phyloP scores from a whole-genome alignment of 2,888 invertebrate genomes.

The Diaphora mendica region DNA sequence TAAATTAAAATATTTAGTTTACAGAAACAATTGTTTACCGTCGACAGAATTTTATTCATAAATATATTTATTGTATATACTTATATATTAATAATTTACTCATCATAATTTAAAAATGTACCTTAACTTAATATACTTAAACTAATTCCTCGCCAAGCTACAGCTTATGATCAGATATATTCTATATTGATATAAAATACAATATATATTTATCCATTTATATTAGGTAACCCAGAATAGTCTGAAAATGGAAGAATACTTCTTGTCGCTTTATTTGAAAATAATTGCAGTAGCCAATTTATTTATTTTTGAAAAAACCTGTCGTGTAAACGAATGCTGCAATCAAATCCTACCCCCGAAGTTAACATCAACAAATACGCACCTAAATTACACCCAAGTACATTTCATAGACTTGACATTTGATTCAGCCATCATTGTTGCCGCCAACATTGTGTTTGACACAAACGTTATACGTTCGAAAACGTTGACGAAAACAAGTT shows the following conservation, averaged over 20 bases:
- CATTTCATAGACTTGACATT: slow-evolving; percentile 57
- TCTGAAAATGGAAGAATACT: not conserved
- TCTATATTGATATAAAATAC: no score
- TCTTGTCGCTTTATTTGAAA: not conserved
- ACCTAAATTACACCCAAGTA: slow-evolving; percentile 24
- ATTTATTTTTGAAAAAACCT: not conserved
- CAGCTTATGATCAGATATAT: not conserved
- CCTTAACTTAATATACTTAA: no score
- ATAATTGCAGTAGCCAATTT: not conserved
- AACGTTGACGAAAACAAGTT: slow-evolving; percentile 58
- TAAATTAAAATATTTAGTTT: not conserved
- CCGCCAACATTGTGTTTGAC: slow-evolving; percentile 75
- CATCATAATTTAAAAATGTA: no score
- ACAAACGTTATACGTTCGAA: slow-evolving; percentile 74
- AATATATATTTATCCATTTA: not conserved
- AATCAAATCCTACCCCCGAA: slow-evolving; percentile 16
- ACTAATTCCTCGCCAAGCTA: no score
- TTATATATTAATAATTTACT: no score
- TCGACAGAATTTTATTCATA: no score
- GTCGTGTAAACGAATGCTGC: not conserved
- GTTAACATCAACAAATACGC: slow-evolving; percentile 15
- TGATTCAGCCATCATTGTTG: slow-evolving; percentile 73
- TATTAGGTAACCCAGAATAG: not conserved
- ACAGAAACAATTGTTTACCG: no score
- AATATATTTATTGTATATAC: no score